Evolutionary conservation across 2,113 vertebrate species (phyloP).

Genomic region (Dipodomys merriami): DNA sequence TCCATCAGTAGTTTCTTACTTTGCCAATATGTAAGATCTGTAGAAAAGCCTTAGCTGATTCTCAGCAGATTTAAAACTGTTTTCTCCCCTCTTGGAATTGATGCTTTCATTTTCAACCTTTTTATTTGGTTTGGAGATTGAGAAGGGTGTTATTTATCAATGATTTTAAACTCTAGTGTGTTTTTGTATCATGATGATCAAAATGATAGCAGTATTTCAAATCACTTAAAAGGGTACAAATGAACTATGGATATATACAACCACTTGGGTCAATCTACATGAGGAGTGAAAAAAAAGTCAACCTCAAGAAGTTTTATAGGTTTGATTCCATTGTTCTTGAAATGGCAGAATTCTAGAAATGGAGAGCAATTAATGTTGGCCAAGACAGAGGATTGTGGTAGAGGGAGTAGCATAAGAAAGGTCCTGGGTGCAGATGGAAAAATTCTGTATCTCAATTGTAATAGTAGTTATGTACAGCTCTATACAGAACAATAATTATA

Average conservation of each 20-base stretch:
- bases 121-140: slow-evolving; percentile 25
- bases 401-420: background rate
- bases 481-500: background rate
- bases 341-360: background rate
- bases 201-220: slow-evolving; percentile 8
- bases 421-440: background rate
- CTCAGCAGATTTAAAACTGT: background rate
- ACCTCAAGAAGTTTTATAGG: background rate
- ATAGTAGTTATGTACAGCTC: background rate
- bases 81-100: background rate
- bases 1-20: background rate
- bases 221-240: background rate
- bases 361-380: background rate
- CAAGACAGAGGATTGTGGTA: background rate
- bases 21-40: background rate
- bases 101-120: background rate
- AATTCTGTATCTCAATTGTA: background rate
- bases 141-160: background rate
- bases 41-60: background rate
- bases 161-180: background rate
- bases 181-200: background rate
- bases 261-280: background rate
- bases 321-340: slow-evolving; percentile 11
- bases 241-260: background rate
- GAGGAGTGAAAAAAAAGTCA: background rate